Evolutionary conservation across 2,888 invertebrate species (phyloP).

Genomic region (Diloba caeruleocephala): DNA sequence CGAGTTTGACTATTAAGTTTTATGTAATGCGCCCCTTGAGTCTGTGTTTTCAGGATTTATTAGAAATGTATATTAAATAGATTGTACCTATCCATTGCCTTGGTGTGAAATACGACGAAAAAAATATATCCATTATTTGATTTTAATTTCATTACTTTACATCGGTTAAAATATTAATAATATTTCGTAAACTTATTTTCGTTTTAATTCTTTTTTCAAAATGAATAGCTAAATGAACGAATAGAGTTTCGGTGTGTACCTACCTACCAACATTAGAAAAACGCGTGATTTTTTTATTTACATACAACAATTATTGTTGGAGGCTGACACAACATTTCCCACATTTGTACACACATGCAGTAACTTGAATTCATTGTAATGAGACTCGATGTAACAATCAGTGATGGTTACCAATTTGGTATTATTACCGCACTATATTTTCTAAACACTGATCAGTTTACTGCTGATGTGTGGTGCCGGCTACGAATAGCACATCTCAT

Average conservation of each 20-base stretch:
- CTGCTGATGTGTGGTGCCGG: no score
- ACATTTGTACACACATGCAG: conserved; percentile 33
- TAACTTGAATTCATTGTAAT: conserved; percentile 49
- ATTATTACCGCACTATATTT: conserved; percentile 34
- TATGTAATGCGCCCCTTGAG: conserved; percentile 32
- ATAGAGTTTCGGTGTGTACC: neutral
- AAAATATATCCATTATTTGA: no score
- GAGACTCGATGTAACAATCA: conserved; percentile 43
- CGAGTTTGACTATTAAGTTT: conserved; percentile 36
- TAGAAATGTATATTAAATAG: neutral
- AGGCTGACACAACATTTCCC: conserved; percentile 40
- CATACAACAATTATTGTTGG: conserved; percentile 43
- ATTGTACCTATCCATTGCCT: neutral
- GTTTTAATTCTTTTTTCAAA: neutral
- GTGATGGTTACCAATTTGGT: conserved; percentile 45
- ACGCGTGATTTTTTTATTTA: conserved; percentile 36
- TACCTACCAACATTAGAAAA: conserved; percentile 9
- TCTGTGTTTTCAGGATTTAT: conserved; percentile 5
- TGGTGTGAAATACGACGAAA: no score
- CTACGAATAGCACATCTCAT: no score
- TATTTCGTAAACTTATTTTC: neutral
- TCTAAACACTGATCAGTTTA: conserved; percentile 35
- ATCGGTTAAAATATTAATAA: no score
- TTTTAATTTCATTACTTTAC: no score
- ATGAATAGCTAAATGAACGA: neutral